phyloP scores from a whole-genome alignment of 2,888 invertebrate species.

The Hedya salicella region DNA sequence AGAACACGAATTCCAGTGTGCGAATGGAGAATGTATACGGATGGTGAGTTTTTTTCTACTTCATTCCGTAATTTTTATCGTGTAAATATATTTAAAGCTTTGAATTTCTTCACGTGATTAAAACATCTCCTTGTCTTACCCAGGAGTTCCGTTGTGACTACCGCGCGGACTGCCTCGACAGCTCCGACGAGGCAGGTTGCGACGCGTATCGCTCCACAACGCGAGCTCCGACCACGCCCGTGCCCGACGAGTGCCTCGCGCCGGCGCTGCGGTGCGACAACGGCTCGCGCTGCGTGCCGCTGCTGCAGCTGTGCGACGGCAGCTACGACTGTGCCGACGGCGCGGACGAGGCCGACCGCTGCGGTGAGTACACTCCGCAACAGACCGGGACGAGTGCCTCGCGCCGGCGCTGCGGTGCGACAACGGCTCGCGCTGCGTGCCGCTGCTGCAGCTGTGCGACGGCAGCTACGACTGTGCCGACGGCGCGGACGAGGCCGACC shows the following conservation, averaged over 20 bases:
- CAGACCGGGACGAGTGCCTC: constrained; percentile 58
- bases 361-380: constrained; percentile 70
- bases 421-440: constrained; percentile 89
- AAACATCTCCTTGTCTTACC: constrained; percentile 16
- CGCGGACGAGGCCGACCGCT: constrained; percentile 91
- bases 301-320: constrained; percentile 90
- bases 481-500: constrained; percentile 91
- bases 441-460: constrained; percentile 90
- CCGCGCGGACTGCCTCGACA: constrained; percentile 89
- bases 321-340: constrained; percentile 89
- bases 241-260: constrained; percentile 63
- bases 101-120: too few species aligned
- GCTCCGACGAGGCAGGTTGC: constrained; percentile 89
- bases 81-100: too few species aligned
- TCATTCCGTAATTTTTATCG: too few species aligned
- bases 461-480: constrained; percentile 88
- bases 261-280: constrained; percentile 89
- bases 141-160: constrained; percentile 88
- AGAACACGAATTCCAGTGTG: constrained; percentile 87
- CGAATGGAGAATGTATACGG: constrained; percentile 87
- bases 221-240: constrained; percentile 43
- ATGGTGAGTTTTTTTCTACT: constrained; percentile 60
- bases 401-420: constrained; percentile 88
- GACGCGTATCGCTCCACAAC: constrained; percentile 42
- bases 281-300: constrained; percentile 88